Base-by-base conservation (phyloP, 2,888 invertebrate genomes). In the Schizaphis graminum region DNA sequence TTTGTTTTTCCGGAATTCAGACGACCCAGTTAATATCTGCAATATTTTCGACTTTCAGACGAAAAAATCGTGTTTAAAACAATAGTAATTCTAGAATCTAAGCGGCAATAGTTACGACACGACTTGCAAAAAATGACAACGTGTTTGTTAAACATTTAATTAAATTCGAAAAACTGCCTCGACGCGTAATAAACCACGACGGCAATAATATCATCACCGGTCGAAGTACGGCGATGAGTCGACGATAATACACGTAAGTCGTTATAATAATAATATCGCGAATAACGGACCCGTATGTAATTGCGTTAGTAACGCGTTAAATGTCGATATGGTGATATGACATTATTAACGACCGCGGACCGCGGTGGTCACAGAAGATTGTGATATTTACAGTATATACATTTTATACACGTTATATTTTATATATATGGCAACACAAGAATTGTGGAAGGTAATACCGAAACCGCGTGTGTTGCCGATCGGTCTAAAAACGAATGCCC, bases 271-370 rank as follows among this genome's bases (percentile, higher is more conserved):
- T 35, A 5, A 13, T n/a, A 77, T 77, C n/a, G 35, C 3, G 53
- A 53, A 53, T 53, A 16, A 53, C 35, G 67, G 77, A 35, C 21
- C 77, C 77, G 77, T 77, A 35, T 8, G 8, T 77, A 77, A 77
- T 77, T 35, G 77, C 8, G 21, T 77, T 77, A 35, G 77, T 77
- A 21, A 77, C 35, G 77, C 77, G 77, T 77, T 77, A 77, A 35
- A 77, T 35, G 5, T 21, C 35, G 35, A 77, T 21, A 77, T 77
- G 11, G n/a, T 5, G 67, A 67, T 35, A 77, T 77, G 77, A 35
- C 77, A 77, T 77, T 77, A 77, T 77, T 77, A 77, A 77, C 77
- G 77, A 77, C 77, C 77, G 7, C 35, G 77, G 77, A 77, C 77
- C 77, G 7, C 35, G 77, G 77, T 35, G 77, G 77, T 67, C 16